Conservation (phyloP, 2,888 invertebrate species). For the Drosophila bunnanda region DNA sequence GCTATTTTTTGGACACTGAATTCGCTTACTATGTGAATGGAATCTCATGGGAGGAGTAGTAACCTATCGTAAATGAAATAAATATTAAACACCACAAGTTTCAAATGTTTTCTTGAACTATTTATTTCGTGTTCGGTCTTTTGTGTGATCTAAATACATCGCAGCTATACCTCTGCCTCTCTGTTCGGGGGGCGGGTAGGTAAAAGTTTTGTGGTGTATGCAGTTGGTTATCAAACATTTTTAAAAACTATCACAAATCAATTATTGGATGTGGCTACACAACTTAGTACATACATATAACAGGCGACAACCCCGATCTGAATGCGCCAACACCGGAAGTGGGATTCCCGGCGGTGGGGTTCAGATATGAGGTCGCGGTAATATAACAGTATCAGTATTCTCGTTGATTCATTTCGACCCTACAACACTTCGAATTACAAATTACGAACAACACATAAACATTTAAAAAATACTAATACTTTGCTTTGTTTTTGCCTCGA, state of each 20-base stretch:
- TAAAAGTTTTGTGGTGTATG: constrained; percentile 41
- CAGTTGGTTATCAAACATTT: constrained; percentile 55
- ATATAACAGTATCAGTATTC: constrained; percentile 45
- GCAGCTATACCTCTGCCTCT: constrained; percentile 47
- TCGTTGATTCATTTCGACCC: constrained; percentile 40
- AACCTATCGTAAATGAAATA: not conserved
- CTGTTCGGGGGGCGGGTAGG: constrained; percentile 31
- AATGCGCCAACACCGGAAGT: constrained; percentile 3
- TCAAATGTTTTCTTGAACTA: constrained; percentile 18
- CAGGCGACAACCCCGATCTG: constrained; percentile 16
- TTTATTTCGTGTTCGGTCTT: constrained; percentile 41
- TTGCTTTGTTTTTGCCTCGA: constrained; percentile 15
- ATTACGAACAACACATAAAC: constrained; percentile 56
- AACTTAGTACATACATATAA: constrained; percentile 60
- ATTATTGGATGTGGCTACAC: constrained; percentile 76
- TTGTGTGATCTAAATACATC: constrained; percentile 62
- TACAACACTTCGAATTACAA: constrained; percentile 44
- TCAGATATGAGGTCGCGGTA: constrained; percentile 19
- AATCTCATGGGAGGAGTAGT: not conserved
- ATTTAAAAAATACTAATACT: constrained; percentile 52
- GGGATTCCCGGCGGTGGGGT: not conserved
- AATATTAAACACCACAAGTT: not conserved
- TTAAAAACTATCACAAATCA: constrained; percentile 79
- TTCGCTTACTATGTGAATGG: no score
- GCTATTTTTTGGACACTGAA: no score